Base-by-base conservation (phyloP, 2,113 vertebrate species). In the Sturnira hondurensis region DNA sequence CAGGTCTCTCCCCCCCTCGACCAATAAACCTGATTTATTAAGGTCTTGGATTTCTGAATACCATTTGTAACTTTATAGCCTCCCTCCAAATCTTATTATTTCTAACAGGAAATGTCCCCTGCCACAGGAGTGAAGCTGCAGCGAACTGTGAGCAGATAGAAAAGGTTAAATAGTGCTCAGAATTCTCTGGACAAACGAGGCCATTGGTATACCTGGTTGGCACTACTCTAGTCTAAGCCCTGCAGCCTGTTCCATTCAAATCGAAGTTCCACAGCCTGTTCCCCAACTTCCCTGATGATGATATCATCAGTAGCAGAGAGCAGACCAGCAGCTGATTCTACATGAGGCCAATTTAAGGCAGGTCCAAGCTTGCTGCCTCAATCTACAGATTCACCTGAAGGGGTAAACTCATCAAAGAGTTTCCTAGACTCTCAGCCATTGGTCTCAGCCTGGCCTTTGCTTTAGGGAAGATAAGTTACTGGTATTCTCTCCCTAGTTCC, bases 151-250 rank as follows among this genome's bases (percentile, higher is more conserved):
- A 73, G 45, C 31, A 56, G 63, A 61, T 3, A n/a, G 56, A 54
- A n/a, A 68, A n/a, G 31, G 36, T 13, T 22, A 13, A 43, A 19
- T 11, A 10, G 36, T 43, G 47, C 36, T 86, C 38, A 33, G 76
- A 78, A 41, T 47, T 50, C 20, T 26, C 7, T 61, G 85, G 76
- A 45, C 31, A 78, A 38, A 56, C 38, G 36, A 83, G 28, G 58
- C 33, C 28, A n/a, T 16, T 3, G 2, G 61, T 1, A 3, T 2
- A 31, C 3, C 38, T 52, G 12, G 10, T 20, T 3, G 5, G 26
- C 17, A 19, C 52, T 26, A 58, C 22, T 83, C n/a, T 26, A 43
- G 45, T 3, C 50, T 68, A 11, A 76, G 45, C 31, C 73, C 17
- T 68, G 47, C 14, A 52, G 50, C 68, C 52, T 45, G 28, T 38